phyloP scores from a whole-genome alignment of 1,140 invertebrate species.

The Drosophila repletoides region DNA sequence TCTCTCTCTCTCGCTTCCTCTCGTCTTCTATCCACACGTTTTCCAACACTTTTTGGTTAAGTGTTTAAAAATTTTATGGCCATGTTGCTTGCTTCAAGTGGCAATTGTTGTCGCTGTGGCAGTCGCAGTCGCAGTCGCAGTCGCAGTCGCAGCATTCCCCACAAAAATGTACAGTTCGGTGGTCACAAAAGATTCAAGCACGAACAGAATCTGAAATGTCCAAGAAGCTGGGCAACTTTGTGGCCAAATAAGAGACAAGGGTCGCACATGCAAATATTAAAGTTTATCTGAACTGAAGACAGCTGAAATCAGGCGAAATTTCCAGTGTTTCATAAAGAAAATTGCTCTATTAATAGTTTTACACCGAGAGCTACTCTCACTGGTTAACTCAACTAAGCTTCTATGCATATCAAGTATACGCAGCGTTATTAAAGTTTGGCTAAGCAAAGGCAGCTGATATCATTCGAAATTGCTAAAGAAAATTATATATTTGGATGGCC shows the following conservation, averaged over 20 bases:
- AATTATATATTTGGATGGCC: too few relatives aligned
- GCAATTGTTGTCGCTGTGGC: conserved; percentile 55
- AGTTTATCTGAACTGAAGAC: too few relatives aligned
- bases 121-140: conserved; percentile 48
- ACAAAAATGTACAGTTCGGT: conserved; percentile 35
- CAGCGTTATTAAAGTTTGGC: too few relatives aligned
- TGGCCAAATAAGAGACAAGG: neutral
- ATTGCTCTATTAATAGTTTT: too few relatives aligned
- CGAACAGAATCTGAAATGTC: neutral
- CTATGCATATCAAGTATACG: too few relatives aligned
- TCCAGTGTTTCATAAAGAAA: too few relatives aligned
- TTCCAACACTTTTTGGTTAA: conserved; percentile 10
- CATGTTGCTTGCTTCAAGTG: conserved; percentile 58
- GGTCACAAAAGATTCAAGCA: conserved; percentile 46
- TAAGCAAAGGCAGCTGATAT: too few relatives aligned
- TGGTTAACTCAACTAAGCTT: too few relatives aligned
- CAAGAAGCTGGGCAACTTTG: neutral
- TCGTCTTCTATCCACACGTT: neutral
- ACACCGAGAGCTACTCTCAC: too few relatives aligned
- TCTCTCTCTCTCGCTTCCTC: neutral
- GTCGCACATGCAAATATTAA: conserved; percentile 4
- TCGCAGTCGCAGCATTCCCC: conserved; percentile 9
- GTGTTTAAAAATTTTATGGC: conserved; percentile 63
- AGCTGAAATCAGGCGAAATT: too few relatives aligned
- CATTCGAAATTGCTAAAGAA: too few relatives aligned